These are phyloP conservation scores for Rhaphigaster nebulosa DNA, from an alignment of 2,888 invertebrate genomes.

Conservation along the genomic window DNA sequence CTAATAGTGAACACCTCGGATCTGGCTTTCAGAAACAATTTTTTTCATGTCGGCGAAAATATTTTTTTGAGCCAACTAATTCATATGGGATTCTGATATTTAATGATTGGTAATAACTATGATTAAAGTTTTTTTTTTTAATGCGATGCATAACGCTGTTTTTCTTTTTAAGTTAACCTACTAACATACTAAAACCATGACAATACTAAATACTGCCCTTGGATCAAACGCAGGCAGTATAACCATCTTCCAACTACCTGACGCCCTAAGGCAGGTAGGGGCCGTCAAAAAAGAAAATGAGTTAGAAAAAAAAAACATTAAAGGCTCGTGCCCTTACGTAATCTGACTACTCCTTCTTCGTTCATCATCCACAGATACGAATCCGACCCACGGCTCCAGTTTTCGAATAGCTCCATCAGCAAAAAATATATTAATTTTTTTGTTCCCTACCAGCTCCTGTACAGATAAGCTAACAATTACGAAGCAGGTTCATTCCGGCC, in stretches of 20 bases:
- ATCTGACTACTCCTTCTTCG: constrained; percentile 8
- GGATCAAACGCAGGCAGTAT: neutral
- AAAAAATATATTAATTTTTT: constrained; percentile 24
- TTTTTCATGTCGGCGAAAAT: no score
- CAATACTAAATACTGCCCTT: neutral
- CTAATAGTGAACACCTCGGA: no score
- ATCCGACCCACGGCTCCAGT: neutral
- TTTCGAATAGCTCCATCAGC: neutral
- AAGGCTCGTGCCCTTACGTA: constrained; percentile 44
- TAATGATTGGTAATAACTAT: no score
- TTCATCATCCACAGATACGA: constrained; percentile 27
- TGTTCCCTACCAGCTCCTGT: neutral
- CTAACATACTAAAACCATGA: no score
- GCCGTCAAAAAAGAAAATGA: constrained; percentile 10
- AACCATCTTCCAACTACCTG: neutral
- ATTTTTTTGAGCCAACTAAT: no score
- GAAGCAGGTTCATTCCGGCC: neutral
- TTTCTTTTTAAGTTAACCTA: neutral
- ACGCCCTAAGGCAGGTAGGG: neutral
- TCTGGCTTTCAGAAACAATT: no score
- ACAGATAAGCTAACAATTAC: constrained; percentile 3
- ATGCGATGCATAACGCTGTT: neutral
- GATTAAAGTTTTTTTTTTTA: no score
- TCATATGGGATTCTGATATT: no score
- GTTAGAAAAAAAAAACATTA: neutral